phyloP scores from a whole-genome alignment of 2,888 invertebrate genomes.

The Auanema freiburgensis region DNA sequence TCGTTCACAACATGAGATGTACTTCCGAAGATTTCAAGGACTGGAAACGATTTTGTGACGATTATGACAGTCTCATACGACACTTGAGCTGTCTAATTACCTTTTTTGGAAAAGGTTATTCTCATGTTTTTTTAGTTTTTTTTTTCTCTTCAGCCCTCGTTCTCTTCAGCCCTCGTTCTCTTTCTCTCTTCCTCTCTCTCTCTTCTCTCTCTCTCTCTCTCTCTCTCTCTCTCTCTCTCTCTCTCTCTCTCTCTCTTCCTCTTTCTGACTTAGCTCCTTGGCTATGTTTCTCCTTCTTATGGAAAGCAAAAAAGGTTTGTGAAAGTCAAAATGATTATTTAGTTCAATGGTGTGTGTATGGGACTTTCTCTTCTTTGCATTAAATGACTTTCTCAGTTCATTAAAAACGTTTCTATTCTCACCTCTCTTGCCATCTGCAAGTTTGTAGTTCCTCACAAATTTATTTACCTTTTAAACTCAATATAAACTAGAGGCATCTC shows the following conservation, averaged over 20 bases:
- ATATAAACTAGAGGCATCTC: too few species aligned
- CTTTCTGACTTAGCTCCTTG: too few species aligned
- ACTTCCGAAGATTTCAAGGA: background rate
- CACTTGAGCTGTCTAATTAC: too few species aligned
- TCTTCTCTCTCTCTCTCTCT: background rate
- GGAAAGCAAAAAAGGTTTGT: too few species aligned
- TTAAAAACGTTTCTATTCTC: background rate
- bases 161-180: slow-evolving; percentile 3
- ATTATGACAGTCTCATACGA: too few species aligned
- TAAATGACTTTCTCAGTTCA: background rate
- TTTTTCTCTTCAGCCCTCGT: background rate
- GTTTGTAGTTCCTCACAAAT: too few species aligned
- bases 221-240: slow-evolving; percentile 6
- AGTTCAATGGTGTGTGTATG: too few species aligned
- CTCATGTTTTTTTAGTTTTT: too few species aligned
- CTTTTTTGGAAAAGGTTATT: too few species aligned
- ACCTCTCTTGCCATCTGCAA: background rate
- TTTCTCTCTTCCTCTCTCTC: background rate
- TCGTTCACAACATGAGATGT: background rate
- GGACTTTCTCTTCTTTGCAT: background rate
- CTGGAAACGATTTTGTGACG: background rate
- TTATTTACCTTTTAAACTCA: too few species aligned
- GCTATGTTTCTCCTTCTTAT: too few species aligned
- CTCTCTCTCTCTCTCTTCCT: slow-evolving; percentile 3
- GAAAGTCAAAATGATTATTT: too few species aligned